A percentile compares a stretch with the other conserved stretches of the same genome.
These are phyloP conservation scores for Anniella stebbinsi DNA, from an alignment of 2,797 vertebrate genomes.

Conservation along the genomic window DNA sequence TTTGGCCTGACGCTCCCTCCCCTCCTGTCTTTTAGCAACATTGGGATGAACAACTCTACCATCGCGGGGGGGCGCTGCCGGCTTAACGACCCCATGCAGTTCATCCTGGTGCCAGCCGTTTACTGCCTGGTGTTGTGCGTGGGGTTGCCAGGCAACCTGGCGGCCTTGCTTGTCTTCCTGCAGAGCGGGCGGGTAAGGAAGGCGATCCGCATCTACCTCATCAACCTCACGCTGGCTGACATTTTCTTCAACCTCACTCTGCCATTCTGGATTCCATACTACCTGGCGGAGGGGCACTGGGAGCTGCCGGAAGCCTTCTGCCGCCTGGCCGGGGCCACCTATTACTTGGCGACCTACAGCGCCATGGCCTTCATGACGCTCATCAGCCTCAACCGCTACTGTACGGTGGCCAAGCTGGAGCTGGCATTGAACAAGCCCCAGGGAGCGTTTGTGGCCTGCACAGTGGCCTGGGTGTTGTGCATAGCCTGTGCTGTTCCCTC, in stretches of 20 bases:
- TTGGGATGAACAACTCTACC: constrained; percentile 56
- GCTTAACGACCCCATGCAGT: constrained; percentile 52
- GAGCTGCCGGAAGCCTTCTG: constrained; percentile 63
- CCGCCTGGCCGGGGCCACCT: constrained; percentile 59
- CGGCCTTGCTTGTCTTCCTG: constrained; percentile 65
- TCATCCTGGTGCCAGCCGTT: constrained; percentile 49
- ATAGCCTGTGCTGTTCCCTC: constrained; percentile 63
- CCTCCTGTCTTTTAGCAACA: constrained; percentile 27
- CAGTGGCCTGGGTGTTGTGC: constrained; percentile 66
- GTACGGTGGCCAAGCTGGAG: constrained; percentile 5
- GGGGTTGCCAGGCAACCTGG: constrained; percentile 72
- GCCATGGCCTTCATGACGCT: constrained; percentile 73
- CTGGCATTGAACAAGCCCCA: constrained; percentile 46
- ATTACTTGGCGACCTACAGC: constrained; percentile 68
- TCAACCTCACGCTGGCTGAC: constrained; percentile 72
- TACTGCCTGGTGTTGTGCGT: constrained; percentile 71
- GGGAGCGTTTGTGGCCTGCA: constrained; percentile 30
- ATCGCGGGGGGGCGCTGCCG: not conserved
- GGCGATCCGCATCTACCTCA: constrained; percentile 75
- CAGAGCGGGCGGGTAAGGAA: constrained; percentile 63
- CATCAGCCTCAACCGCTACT: constrained; percentile 69
- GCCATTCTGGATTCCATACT: constrained; percentile 76
- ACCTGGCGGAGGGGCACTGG: constrained; percentile 69
- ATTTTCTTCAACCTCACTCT: constrained; percentile 75
- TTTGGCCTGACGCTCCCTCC: not conserved